phyloP scores from a whole-genome alignment of 2,888 invertebrate species.

The Conops quadrifasciatus region DNA sequence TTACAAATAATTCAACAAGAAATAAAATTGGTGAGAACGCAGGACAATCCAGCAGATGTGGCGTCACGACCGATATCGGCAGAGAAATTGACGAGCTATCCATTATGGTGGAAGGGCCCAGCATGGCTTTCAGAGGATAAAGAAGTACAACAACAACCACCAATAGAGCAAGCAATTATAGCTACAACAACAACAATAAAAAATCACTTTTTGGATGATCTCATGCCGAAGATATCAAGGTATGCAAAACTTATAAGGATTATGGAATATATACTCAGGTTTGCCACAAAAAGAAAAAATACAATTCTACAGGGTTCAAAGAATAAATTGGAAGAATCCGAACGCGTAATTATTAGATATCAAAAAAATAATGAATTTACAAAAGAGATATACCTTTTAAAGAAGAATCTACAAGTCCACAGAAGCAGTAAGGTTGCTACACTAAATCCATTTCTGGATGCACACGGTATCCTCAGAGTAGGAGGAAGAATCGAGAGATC shows the following conservation, averaged over 20 bases:
- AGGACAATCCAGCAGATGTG: background rate
- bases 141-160: background rate
- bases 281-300: background rate
- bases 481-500: constrained; percentile 19
- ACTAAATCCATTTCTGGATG: constrained; percentile 11
- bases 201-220: constrained; percentile 14
- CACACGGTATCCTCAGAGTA: constrained; percentile 27
- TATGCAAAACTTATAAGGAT: no score
- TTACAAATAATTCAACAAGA: constrained; percentile 7
- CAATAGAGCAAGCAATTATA: background rate
- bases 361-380: background rate
- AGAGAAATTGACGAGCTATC: constrained; percentile 4
- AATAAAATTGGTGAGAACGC: background rate
- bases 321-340: background rate
- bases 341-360: no score
- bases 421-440: background rate
- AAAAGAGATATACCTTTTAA: background rate
- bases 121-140: constrained; percentile 9
- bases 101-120: constrained; percentile 15
- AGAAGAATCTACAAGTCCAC: constrained; percentile 2
- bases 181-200: no score
- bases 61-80: background rate
- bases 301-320: background rate
- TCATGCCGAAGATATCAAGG: constrained; percentile 5
- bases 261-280: constrained; percentile 1